Evolutionary conservation across 1,140 invertebrate genomes (phyloP), one percentile per base, ranked within the genome.

Genomic region (Sarcophaga bullata): DNA sequence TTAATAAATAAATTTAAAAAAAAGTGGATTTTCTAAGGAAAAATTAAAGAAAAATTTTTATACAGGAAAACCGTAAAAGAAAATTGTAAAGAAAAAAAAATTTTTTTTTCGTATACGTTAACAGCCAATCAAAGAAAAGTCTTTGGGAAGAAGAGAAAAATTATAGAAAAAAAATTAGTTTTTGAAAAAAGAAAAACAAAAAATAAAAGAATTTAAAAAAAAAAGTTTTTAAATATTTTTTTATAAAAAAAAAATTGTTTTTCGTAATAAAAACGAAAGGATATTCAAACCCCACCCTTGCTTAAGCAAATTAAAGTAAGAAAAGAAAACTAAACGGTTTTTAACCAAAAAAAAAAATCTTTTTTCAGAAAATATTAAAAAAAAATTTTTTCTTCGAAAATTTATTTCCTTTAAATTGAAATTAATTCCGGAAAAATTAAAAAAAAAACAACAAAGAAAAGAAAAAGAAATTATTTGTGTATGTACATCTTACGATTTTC

Each of bases 261-360:
- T 73, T 46, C 6, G 0, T 47, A 73, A 46, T 13, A 52, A 52
- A 52, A 10, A 9, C 13, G 8, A 68, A 68, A 19, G 10, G 3
- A 78, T 52, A 78, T 50, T 78, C 50, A 78, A 76, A n/a, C 58
- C 58, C 58, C 58, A 62, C 58, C 58, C 58, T n/a, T 3, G n/a
- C 25, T 37, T 37, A 37, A 25, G 7, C n/a, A 25, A 8, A 19
- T 9, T 4, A 72, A 72, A 72, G 0, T 8, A 25, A 25, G 9
- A 9, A 72, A 72, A 25, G n/a, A 72, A 68, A 25, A 72, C 17
- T 19, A 9, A 19, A 72, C 62, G 62, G 37, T 49, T 17, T 48
- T 6, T n/a, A 76, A 48, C 47, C 6, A 6, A 4, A 37, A 3
- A 49, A 76, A 76, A 50, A 78, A 25, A 50, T 50, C 50, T 72